phyloP scores from a whole-genome alignment of 2,797 vertebrate species.

The Passerculus sandwichensis region DNA sequence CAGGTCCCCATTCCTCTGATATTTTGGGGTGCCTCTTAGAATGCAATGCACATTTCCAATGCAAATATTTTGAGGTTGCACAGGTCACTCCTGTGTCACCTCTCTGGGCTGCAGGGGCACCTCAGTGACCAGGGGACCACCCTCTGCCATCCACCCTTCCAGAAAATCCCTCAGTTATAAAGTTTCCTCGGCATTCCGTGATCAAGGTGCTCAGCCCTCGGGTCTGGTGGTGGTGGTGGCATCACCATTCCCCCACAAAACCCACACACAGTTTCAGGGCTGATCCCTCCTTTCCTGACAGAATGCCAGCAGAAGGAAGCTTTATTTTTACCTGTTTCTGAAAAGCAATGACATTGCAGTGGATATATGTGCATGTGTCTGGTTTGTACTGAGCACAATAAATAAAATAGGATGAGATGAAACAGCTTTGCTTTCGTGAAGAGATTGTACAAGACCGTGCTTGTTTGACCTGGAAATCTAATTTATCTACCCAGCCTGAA shows the following conservation, averaged over 20 bases:
- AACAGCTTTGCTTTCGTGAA: not conserved
- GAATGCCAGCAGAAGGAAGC: not conserved
- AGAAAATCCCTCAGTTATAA: not conserved
- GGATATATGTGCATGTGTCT: conserved; percentile 32
- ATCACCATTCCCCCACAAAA: not conserved
- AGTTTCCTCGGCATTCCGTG: not conserved
- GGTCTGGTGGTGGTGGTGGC: not conserved
- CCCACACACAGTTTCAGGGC: not conserved
- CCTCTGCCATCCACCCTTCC: not conserved
- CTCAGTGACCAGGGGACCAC: not conserved
- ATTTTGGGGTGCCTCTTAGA: not conserved
- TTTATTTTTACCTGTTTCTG: not conserved
- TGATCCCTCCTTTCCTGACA: not conserved
- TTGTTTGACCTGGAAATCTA: conserved; percentile 20
- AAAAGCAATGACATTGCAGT: not conserved
- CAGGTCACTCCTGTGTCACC: rapidly evolving
- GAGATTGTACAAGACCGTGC: not conserved
- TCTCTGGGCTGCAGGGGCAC: not conserved
- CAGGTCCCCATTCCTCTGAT: not conserved
- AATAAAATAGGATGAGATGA: conserved; percentile 51
- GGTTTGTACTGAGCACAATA: not conserved
- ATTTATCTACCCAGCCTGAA: not conserved
- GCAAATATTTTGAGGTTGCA: not conserved
- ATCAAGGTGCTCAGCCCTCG: not conserved
- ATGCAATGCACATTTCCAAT: rapidly evolving